Base-by-base conservation (phyloP, 2,113 vertebrate genomes). In the Poicephalus meyeri region DNA sequence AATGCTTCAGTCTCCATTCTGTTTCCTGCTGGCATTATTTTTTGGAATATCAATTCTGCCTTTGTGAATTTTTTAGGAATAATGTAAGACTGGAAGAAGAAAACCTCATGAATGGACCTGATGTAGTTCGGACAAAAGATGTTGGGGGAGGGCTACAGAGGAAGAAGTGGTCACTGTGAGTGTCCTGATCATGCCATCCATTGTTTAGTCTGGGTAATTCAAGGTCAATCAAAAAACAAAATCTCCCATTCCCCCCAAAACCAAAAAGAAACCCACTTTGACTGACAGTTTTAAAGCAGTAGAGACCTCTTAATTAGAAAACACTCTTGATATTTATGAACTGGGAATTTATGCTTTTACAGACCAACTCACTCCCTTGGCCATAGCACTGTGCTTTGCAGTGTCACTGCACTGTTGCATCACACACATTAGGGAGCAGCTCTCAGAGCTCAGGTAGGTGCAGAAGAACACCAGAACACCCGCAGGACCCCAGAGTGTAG, bases 61-160 rank as follows among this genome's bases (percentile, higher is more conserved):
- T 97, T 98, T 98, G 98, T 98, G 93, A 97, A 97, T 97, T 97
- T 97, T 94, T 98, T 97, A 97, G 94, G 94, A 97, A 91, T 97
- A 87, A 63, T 97, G 96, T 96, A 96, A 93, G 97, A 81, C 92
- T 97, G 94, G 95, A 96, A 96, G 96, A 94, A 94, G 95, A 94
- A 97, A 97, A 86, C 55, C n/a, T 73, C 96, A 91, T 97, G 97
- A 98, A 98, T 97, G 81, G 93, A 84, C 91, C 93, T 97, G 97
- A 98, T 97, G 97, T 98, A 95, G 73, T 89, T 89, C 76, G 90
- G 95, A 98, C 97, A 98, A 98, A 97, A 96, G 91, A 87, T 94
- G 56, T 25, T 83, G 95, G 77, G 90, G 95, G 94, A 97, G 90
- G 93, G 88, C 88, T 82, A 80, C 26, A 88, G 80, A 82, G 78